Evolutionary conservation across 1,140 invertebrate species (phyloP).

Genomic region (Anthonomus grandis): DNA sequence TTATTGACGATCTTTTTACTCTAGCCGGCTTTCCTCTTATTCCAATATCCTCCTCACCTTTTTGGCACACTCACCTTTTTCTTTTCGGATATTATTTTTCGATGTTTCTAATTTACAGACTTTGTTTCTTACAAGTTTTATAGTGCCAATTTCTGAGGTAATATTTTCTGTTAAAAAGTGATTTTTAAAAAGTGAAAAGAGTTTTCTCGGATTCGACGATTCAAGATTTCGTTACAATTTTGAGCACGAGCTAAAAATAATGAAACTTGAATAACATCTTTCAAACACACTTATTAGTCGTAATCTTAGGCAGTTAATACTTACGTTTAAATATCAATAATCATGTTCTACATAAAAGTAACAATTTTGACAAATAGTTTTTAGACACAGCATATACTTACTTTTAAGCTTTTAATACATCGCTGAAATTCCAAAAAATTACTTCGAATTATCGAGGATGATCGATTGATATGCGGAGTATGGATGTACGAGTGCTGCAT

Average conservation of each 20-base stretch:
- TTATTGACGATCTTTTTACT: conserved; percentile 12
- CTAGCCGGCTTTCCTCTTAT: conserved; percentile 3
- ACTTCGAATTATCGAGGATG: no score
- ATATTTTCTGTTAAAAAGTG: not conserved
- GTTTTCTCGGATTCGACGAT: not conserved
- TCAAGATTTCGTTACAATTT: not conserved
- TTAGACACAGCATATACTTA: conserved; percentile 1
- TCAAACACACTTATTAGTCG: conserved; percentile 1
- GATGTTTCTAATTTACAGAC: conserved; percentile 7
- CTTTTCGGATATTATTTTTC: conserved; percentile 7
- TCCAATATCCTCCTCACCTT: conserved; percentile 11
- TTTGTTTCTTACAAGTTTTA: conserved; percentile 14
- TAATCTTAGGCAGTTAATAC: conserved; percentile 8
- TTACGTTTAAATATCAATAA: not conserved
- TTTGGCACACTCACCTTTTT: conserved; percentile 8
- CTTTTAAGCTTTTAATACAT: conserved; percentile 6
- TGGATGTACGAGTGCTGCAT: not conserved
- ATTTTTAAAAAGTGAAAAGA: not conserved
- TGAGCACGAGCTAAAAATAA: not conserved
- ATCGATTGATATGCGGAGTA: no score
- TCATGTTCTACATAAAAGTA: not conserved
- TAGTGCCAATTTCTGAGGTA: not conserved
- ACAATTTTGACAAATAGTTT: conserved; percentile 1
- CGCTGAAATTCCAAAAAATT: no score
- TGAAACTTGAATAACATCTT: not conserved